phyloP scores from a whole-genome alignment of 2,797 vertebrate genomes.

The Vipera latastei region DNA sequence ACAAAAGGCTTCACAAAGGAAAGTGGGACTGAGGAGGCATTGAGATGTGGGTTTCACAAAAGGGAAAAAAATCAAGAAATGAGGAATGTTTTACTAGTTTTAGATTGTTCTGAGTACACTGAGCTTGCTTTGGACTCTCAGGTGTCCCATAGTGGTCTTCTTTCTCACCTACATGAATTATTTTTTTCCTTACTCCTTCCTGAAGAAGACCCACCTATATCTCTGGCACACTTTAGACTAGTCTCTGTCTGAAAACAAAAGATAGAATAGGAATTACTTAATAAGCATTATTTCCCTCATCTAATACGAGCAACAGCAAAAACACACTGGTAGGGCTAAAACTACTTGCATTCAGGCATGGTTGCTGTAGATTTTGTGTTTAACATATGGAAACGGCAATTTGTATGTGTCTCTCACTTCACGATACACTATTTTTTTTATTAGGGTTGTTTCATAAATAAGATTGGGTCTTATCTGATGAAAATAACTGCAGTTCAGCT shows the following conservation, averaged over 20 bases:
- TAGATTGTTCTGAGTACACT: background rate
- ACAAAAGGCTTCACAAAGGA: background rate
- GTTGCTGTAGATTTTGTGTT: background rate
- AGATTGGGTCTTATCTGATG: background rate
- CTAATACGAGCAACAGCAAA: background rate
- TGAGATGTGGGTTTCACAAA: background rate
- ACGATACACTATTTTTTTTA: background rate
- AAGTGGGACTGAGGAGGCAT: background rate
- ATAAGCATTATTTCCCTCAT: background rate
- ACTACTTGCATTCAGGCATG: background rate
- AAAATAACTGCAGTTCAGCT: background rate
- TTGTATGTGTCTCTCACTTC: background rate
- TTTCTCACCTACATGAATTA: background rate
- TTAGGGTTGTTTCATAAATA: background rate
- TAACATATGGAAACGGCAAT: background rate
- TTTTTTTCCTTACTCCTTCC: background rate
- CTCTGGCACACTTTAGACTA: background rate
- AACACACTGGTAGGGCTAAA: background rate
- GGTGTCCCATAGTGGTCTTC: background rate
- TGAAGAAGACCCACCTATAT: background rate
- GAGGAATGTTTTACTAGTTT: background rate
- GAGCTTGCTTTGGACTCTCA: background rate
- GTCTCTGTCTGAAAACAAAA: background rate
- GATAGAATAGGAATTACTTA: background rate
- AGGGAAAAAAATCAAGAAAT: background rate